These are phyloP conservation scores for Eucera pruinosa DNA, from an alignment of 2,888 invertebrate species.

Conservation along the genomic window DNA sequence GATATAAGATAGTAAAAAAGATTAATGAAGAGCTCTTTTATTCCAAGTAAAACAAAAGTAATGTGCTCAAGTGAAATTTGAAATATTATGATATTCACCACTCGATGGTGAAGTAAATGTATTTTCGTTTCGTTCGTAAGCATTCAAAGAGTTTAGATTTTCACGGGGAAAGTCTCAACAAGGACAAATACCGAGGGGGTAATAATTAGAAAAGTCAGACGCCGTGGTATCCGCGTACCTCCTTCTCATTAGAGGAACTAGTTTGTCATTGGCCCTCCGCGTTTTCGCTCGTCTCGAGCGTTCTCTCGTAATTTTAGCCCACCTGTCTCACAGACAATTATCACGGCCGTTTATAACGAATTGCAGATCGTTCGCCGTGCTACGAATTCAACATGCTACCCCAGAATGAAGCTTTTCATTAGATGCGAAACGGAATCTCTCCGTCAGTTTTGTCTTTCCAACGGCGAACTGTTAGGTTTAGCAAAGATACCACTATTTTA, in stretches of 20 bases:
- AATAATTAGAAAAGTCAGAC: conserved; percentile 56
- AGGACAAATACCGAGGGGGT: conserved; percentile 2
- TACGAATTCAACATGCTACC: conserved; percentile 8
- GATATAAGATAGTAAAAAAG: too few relatives aligned
- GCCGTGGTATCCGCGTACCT: conserved; percentile 31
- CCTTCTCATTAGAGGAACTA: conserved; percentile 56
- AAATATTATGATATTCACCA: neutral
- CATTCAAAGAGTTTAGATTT: neutral
- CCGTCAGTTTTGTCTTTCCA: conserved; percentile 1
- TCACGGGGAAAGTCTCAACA: neutral
- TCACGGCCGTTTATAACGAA: conserved; percentile 56
- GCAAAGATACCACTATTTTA: neutral
- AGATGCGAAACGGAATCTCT: conserved; percentile 20
- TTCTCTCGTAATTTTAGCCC: conserved; percentile 47
- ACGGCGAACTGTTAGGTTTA: neutral
- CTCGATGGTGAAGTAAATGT: neutral
- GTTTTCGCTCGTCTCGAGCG: conserved; percentile 23
- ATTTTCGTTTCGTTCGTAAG: neutral
- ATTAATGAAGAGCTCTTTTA: too few relatives aligned
- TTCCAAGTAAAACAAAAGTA: too few relatives aligned
- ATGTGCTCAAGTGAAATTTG: neutral
- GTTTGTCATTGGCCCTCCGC: conserved; percentile 56
- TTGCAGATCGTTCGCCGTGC: conserved; percentile 45
- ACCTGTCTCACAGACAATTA: conserved; percentile 59
- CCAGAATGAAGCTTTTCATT: conserved; percentile 19